Percentiles rank a stretch among this genome's conserved stretches.
Evolutionary conservation across 2,113 vertebrate genomes (phyloP).

Genomic region (Diadophis punctatus): DNA sequence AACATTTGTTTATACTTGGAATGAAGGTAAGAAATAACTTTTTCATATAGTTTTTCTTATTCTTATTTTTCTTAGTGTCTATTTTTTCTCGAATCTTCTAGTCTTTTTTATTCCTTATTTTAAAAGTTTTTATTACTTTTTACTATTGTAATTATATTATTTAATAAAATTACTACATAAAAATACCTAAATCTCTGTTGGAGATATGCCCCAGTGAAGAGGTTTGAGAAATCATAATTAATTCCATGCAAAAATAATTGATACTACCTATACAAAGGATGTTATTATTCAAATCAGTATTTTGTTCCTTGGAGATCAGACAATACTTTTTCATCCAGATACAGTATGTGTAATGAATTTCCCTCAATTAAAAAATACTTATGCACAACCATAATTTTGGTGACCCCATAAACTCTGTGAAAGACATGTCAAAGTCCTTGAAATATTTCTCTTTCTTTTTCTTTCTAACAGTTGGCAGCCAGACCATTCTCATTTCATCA

Average conservation of each 20-base stretch:
- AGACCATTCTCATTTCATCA: neutral
- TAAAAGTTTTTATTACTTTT: neutral
- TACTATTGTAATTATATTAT: neutral
- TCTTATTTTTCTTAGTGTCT: neutral
- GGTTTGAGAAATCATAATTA: neutral
- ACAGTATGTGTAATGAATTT: neutral
- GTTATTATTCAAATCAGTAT: neutral
- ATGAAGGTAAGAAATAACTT: neutral
- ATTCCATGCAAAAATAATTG: neutral
- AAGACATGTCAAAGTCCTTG: accelerated
- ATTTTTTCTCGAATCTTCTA: neutral
- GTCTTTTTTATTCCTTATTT: neutral
- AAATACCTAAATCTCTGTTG: neutral
- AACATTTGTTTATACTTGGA: neutral
- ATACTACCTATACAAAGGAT: neutral
- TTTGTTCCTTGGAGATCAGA: neutral
- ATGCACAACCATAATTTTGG: neutral
- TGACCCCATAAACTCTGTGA: neutral
- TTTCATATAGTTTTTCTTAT: neutral
- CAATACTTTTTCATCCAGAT: neutral
- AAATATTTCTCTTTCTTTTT: neutral
- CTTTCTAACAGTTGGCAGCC: neutral
- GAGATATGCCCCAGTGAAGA: neutral
- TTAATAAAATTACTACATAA: no score
- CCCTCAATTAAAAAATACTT: neutral